Conservation (phyloP, 2,888 invertebrate species). For the Cybosia mesomella region DNA sequence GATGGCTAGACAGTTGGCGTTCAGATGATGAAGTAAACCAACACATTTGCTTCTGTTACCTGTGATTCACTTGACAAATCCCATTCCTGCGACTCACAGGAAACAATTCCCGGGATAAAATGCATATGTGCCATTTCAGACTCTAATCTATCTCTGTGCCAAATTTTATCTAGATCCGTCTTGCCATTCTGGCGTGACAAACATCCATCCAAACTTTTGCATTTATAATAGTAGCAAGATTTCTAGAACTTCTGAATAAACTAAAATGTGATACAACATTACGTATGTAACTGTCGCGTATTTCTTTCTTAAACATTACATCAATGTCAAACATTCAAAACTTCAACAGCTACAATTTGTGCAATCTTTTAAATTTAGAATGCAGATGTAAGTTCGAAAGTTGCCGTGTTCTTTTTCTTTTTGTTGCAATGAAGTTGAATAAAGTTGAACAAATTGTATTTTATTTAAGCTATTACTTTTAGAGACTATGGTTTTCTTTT, state of each 20-base stretch:
- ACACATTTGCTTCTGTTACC: no score
- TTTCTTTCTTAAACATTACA: conserved; percentile 25
- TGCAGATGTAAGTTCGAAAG: neutral
- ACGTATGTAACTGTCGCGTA: conserved; percentile 31
- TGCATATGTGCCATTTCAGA: no score
- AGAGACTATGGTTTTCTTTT: neutral
- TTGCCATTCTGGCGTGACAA: neutral
- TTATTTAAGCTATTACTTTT: neutral
- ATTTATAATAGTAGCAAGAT: neutral
- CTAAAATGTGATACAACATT: conserved; percentile 28
- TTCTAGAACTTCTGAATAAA: conserved; percentile 21
- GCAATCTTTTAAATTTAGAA: conserved; percentile 33
- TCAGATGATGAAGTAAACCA: no score
- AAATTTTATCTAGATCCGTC: no score
- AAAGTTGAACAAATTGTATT: neutral
- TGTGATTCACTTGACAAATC: no score
- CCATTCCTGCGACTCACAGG: no score
- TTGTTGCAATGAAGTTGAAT: conserved; percentile 5
- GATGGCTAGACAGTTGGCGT: no score
- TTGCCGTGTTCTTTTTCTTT: conserved; percentile 9
- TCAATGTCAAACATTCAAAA: conserved; percentile 26
- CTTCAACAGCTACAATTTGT: conserved; percentile 33
- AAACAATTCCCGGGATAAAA: no score
- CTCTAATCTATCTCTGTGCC: no score
- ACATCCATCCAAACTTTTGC: neutral